Percentiles rank a stretch among this genome's conserved stretches.
These are phyloP conservation scores for Trogon surrucura DNA, from an alignment of 2,113 vertebrate species.

Conservation along the genomic window DNA sequence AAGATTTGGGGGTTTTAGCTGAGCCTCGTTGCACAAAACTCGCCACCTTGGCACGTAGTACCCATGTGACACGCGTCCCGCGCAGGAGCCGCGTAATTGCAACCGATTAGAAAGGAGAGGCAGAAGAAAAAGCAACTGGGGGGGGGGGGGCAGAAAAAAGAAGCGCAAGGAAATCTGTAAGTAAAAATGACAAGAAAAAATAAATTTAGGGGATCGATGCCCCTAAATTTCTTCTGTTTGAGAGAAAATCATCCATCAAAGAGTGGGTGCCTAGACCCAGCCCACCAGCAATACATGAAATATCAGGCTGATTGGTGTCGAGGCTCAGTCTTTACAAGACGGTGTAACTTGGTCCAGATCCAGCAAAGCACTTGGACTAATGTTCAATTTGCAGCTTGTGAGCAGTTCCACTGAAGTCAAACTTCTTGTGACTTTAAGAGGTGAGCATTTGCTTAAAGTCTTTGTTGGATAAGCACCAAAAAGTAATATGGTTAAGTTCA, in stretches of 20 bases:
- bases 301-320: background rate
- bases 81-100: background rate
- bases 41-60: accelerated
- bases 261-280: background rate
- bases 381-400: background rate
- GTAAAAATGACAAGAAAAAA: background rate
- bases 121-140: background rate
- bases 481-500: background rate
- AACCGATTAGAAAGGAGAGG: background rate
- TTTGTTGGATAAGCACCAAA: background rate
- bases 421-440: background rate
- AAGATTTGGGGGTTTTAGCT: background rate
- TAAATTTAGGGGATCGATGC: background rate
- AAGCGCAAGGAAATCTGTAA: background rate
- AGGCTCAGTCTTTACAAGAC: background rate
- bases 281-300: background rate
- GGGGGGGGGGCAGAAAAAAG: background rate
- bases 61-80: background rate
- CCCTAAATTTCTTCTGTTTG: background rate
- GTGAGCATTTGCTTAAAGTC: background rate
- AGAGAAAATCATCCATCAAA: background rate
- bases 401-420: background rate
- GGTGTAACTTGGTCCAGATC: background rate
- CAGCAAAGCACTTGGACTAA: background rate
- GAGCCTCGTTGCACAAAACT: background rate